Base-by-base conservation (phyloP, 2,888 invertebrate species). In the Drosophila putrida region DNA sequence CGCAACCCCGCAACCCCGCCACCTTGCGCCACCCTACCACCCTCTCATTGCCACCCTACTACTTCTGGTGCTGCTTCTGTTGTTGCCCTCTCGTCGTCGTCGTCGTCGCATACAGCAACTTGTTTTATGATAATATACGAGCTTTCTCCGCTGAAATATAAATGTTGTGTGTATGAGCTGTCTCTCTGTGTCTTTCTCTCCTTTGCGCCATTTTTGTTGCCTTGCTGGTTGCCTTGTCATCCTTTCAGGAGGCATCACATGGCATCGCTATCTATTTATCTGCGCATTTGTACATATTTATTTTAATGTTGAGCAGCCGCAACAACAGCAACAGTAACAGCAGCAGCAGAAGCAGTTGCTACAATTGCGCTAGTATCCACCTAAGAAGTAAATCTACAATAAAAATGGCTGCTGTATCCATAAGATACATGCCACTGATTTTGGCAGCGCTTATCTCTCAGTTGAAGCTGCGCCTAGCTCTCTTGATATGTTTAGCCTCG, bases 121-220 rank as follows among this genome's bases (percentile, higher is more conserved):
- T 91, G 90, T 90, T 92, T 91, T 92, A 91, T 91, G 92, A 92
- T 91, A 92, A 91, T 91, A 92, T 92, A 92, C 92, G 92, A 91
- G 91, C 91, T 92, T 91, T 92, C 92, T 91, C 91, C 91, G 90
- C 88, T 91, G 90, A 91, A 91, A 90, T 89, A 90, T 88, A 91
- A 89, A 90, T 88, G 90, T 90, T 89, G 78, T 81, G 88, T 90
- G 78, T 90, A 85, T 85, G 80, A 90, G 85, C 73, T 75, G 75
- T 62, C 73, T 77, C 31, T 54, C 51, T 54, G 13, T 72, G 38
- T 60, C 15, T 64, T 27, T 62, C 54, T 58, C 75, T 77, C 74
- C 81, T 82, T 75, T 83, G 70, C 89, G 87, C 88, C 89, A 86
- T 88, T 86, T 88, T 81, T 83, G 75, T 67, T 71, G 60, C 36